Base-by-base conservation (phyloP, 2,797 vertebrate genomes). In the Simalia tracyae region DNA sequence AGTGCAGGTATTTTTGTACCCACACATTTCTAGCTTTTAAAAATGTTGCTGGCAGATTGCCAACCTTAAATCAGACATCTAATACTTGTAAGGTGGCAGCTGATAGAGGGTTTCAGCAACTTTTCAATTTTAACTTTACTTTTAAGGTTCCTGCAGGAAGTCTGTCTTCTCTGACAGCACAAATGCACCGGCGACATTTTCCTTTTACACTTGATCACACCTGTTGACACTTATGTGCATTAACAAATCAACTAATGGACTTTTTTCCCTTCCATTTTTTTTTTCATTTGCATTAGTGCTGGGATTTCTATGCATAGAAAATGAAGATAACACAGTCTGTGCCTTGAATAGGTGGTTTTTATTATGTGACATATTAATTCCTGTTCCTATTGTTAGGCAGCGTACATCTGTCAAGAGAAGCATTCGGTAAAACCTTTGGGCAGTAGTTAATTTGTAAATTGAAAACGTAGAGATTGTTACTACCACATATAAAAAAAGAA, bases 1-100 rank as follows among this genome's bases (percentile, higher is more conserved):
- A 95, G 90, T 95, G 95, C 93, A 94, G 94, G 15, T 94, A 94
- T 92, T 95, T 95, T 86, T 95, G 36, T 94, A 94, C 42, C 88
- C 90, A 93, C 24, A n/a, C 86, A 91, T 93, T 93, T 90, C 5
- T 93, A 91, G 36, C 61, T 88, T 94, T 36, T 93, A 9, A 88
- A 93, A 92, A 90, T 93, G 91, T 89, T 94, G 84, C 94, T 95
- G 92, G 91, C 90, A 66, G 22, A 86, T 91, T 91, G 94, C 91
- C 90, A 96, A 17, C 64, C 90, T 96, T 89, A 92, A 91, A 93
- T 93, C 94, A 95, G 92, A 93, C 46, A 4, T 90, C 68, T 87
- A 93, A 90, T 93, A 92, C 54, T 94, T 94, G 76, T 46, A 92
- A 94, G 90, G 94, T 95, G 90, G 89, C 81, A 85, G 42, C 76